Conservation (phyloP, 1,140 invertebrate genomes). For the Drosophila kanapiae region DNA sequence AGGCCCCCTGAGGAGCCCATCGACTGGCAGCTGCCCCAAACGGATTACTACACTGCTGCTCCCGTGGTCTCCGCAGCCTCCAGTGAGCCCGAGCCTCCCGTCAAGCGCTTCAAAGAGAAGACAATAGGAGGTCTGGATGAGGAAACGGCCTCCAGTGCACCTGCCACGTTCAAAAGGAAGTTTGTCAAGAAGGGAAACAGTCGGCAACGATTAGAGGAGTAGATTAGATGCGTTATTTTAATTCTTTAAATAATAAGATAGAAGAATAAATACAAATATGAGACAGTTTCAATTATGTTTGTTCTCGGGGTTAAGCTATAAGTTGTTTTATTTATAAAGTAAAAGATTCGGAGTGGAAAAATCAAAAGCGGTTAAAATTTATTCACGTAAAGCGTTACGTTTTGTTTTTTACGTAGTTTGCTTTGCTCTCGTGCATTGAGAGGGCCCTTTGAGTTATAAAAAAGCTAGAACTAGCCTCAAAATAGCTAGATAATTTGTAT, state of each 20-base stretch:
- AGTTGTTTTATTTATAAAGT: too few species aligned
- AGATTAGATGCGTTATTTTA: conserved; percentile 61
- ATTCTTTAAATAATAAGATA: not conserved
- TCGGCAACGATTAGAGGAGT: conserved; percentile 87
- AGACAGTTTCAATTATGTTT: too few species aligned
- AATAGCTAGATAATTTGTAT: too few species aligned
- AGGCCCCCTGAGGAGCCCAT: conserved; percentile 80
- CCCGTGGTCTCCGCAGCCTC: conserved; percentile 64
- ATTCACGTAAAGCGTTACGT: too few species aligned
- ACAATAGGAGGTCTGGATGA: conserved; percentile 86
- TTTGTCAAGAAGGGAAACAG: conserved; percentile 87
- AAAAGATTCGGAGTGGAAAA: too few species aligned
- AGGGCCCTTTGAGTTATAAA: too few species aligned
- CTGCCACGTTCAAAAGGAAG: conserved; percentile 89
- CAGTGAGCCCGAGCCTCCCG: conserved; percentile 82
- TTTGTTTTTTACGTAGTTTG: too few species aligned
- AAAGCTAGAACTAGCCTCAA: too few species aligned
- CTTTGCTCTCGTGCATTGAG: too few species aligned
- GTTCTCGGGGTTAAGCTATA: too few species aligned
- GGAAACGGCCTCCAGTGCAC: conserved; percentile 79
- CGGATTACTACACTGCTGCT: conserved; percentile 76
- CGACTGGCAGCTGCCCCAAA: conserved; percentile 88
- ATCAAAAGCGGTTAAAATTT: too few species aligned
- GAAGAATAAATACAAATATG: not conserved
- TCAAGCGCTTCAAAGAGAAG: conserved; percentile 89